phyloP scores from a whole-genome alignment of 2,888 invertebrate species.

The Chydorus sphaericus region DNA sequence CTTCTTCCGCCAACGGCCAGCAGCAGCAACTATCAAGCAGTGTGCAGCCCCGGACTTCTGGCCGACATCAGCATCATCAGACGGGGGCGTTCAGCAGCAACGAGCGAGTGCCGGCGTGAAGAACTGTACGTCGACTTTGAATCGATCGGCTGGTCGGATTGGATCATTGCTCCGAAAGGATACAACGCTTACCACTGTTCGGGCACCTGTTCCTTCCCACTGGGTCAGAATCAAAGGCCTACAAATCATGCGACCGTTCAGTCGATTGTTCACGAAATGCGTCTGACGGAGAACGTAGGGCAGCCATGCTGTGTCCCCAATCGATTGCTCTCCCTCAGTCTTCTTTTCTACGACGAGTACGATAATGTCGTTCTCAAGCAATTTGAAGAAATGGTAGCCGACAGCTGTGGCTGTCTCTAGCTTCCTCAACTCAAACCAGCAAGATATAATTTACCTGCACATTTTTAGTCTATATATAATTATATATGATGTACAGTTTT shows the following conservation, averaged over 20 bases:
- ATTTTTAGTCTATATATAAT: no score
- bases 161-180: conserved; percentile 43
- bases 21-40: background rate
- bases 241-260: conserved; percentile 49
- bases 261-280: conserved; percentile 29
- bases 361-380: conserved; percentile 45
- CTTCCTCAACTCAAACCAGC: background rate
- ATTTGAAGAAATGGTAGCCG: conserved; percentile 47
- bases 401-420: conserved; percentile 45
- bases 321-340: conserved; percentile 37
- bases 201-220: conserved; percentile 39
- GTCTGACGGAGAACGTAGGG: conserved; percentile 26
- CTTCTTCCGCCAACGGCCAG: background rate
- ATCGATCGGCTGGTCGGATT: conserved; percentile 43
- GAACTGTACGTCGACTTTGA: conserved; percentile 42
- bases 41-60: background rate
- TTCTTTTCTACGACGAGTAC: conserved; percentile 44
- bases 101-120: conserved; percentile 22
- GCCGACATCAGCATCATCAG: background rate
- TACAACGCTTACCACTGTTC: conserved; percentile 44
- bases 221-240: conserved; percentile 36
- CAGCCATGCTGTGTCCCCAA: conserved; percentile 48
- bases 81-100: background rate
- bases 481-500: no score
- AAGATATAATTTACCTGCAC: no score